Percentiles rank a stretch among this genome's conserved stretches.
Conservation (phyloP, 2,888 invertebrate species). For the Eugnorisma glareosa region DNA sequence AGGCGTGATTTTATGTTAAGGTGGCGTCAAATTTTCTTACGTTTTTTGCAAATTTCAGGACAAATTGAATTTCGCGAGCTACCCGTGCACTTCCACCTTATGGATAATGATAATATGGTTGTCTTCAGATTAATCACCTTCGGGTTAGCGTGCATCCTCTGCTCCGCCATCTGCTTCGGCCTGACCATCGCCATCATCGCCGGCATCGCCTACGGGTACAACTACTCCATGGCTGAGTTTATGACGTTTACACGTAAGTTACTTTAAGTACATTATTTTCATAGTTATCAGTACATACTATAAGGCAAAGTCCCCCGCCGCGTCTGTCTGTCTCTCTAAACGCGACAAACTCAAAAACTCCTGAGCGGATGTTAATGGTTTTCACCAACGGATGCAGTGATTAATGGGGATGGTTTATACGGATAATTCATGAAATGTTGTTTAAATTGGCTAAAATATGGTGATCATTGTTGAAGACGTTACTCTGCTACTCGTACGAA, state of each 20-base stretch:
- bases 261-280: neutral
- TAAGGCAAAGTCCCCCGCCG: neutral
- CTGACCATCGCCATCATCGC: conserved; percentile 73
- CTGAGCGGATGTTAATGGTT: neutral
- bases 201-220: conserved; percentile 85
- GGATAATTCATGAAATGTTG: neutral
- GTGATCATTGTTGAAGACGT: neutral
- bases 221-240: conserved; percentile 83
- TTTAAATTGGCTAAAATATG: neutral
- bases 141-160: conserved; percentile 74
- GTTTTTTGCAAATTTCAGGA: no score
- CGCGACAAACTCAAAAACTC: neutral
- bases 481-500: no score
- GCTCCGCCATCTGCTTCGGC: conserved; percentile 72
- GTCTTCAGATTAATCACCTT: conserved; percentile 79
- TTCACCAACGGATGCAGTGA: neutral
- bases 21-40: no score
- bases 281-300: neutral
- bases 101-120: neutral
- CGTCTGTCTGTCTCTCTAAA: neutral
- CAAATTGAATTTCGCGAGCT: no score
- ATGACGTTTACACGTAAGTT: conserved; percentile 76
- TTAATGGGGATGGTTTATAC: neutral
- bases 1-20: neutral
- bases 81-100: no score